Evolutionary conservation across 2,113 vertebrate genomes (phyloP).

Genomic region (Centropus bengalensis): DNA sequence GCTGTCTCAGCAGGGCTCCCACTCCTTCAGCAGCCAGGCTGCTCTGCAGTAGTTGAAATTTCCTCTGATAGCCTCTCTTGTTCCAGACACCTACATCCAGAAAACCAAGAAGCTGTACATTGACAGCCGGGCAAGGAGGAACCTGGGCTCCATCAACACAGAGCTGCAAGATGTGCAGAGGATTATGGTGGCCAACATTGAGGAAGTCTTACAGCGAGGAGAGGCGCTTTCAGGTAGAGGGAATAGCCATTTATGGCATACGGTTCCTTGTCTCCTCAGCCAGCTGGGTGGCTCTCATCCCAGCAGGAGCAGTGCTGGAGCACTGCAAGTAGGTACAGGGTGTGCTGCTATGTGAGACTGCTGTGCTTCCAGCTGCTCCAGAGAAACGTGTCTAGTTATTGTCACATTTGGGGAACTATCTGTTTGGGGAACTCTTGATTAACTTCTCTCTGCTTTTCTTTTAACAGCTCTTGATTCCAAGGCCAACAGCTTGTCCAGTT

Average conservation of each 20-base stretch:
- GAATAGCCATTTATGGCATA: not conserved
- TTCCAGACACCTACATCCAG: constrained; percentile 96
- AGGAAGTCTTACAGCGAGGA: constrained; percentile 95
- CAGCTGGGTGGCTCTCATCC: not conserved
- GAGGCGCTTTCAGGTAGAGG: constrained; percentile 92
- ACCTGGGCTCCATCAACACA: constrained; percentile 96
- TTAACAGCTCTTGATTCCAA: constrained; percentile 94
- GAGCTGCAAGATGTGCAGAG: constrained; percentile 98
- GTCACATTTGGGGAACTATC: not conserved
- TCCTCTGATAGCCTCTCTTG: not conserved
- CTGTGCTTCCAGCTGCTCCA: not conserved
- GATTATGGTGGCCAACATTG: constrained; percentile 99
- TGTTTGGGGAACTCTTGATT: not conserved
- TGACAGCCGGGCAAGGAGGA: constrained; percentile 93
- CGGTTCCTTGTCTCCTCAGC: accelerated
- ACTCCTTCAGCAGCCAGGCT: not conserved
- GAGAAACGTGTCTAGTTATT: not conserved
- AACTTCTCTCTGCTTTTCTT: not conserved
- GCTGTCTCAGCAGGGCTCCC: not conserved
- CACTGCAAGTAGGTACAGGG: not conserved
- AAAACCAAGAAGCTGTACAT: constrained; percentile 99
- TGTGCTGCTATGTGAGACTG: accelerated
- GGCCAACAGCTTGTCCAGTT: constrained; percentile 95
- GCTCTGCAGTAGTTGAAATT: not conserved
- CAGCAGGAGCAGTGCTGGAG: not conserved